phyloP scores from a whole-genome alignment of 1,140 invertebrate species.

The Drosophila dunni region DNA sequence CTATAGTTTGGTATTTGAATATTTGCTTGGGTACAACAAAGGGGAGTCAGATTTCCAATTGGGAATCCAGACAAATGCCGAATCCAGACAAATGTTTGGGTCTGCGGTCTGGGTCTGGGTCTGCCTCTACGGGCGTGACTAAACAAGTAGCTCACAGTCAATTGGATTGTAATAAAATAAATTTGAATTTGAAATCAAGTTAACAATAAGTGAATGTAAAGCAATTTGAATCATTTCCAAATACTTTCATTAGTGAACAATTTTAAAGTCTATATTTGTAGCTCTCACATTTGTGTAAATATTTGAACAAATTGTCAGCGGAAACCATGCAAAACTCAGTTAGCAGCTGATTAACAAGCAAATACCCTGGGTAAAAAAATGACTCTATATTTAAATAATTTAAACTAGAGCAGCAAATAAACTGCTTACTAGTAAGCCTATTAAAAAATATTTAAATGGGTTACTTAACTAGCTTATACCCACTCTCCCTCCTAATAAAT shows the following conservation, averaged over 20 bases:
- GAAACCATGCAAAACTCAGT: background rate
- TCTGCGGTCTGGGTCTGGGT: background rate
- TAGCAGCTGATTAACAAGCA: background rate
- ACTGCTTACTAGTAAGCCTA: background rate
- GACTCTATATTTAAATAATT: too few species aligned
- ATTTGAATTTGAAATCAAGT: constrained; percentile 12
- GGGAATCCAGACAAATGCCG: constrained; percentile 11
- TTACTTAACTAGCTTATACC: background rate
- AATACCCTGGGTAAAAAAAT: background rate
- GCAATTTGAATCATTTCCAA: constrained; percentile 3
- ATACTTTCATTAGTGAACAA: constrained; percentile 29
- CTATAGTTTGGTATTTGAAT: constrained; percentile 6
- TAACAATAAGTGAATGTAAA: background rate
- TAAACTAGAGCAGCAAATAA: background rate
- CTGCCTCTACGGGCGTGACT: background rate
- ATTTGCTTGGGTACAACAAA: constrained; percentile 25
- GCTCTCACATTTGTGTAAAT: constrained; percentile 52
- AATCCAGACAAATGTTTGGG: constrained; percentile 17
- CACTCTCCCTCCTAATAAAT: background rate
- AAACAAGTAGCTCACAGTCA: constrained; percentile 8
- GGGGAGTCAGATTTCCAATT: constrained; percentile 26
- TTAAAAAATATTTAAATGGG: too few species aligned
- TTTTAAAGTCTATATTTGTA: constrained; percentile 45
- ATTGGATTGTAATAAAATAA: constrained; percentile 14
- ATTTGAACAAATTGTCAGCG: constrained; percentile 58